Evolutionary conservation across 1,140 invertebrate species (phyloP), one percentile per base, ranked within the genome.

Genomic region (Macrobrachium rosenbergii): DNA sequence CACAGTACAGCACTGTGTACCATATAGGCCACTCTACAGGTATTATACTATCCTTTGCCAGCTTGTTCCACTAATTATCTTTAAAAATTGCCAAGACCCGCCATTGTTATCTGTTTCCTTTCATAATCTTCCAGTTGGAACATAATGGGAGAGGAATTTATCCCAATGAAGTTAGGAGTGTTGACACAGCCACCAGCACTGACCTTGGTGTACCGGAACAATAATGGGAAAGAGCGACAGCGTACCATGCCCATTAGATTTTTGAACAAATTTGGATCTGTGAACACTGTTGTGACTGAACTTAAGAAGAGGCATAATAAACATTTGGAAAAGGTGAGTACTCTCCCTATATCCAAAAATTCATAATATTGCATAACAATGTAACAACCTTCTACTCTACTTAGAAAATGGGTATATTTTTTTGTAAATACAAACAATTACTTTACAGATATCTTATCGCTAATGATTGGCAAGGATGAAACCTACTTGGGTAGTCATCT

Each of bases 211-310:
- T 87, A 87, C 59, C 52, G 78, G 28, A 81, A 21, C 6, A 43
- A 7, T 19, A 69, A 16, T 5, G 78, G 78, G 52, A 81, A 75
- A 64, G 85, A 87, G 78, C 23, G 85, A 11, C 63, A 81, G 14
- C 52, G 85, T 16, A 67, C 79, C 23, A 87, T 87, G 85, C 85
- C 85, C 28, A 23, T 87, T 63, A 87, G 85, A 60, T 87, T 76
- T n/a, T 67, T 87, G 37, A 87, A 87, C 79, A 87, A 87, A 60
- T 87, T 81, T 87, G 85, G 85, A 5, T 45, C 85, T 19, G 85
- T 87, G 37, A 72, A 87, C 52, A 81, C 58, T 17, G 69, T 80
- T 28, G 12, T 87, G 17, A 87, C 75, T 11, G 85, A 87, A 19
- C n/a, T 87, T 67, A 80, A 87, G 60, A 58, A 87, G 43, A 75